A percentile compares a stretch with the other conserved stretches of the same genome.
phyloP scores from a whole-genome alignment of 2,888 invertebrate genomes.

The Agrenia bidenticulata region DNA sequence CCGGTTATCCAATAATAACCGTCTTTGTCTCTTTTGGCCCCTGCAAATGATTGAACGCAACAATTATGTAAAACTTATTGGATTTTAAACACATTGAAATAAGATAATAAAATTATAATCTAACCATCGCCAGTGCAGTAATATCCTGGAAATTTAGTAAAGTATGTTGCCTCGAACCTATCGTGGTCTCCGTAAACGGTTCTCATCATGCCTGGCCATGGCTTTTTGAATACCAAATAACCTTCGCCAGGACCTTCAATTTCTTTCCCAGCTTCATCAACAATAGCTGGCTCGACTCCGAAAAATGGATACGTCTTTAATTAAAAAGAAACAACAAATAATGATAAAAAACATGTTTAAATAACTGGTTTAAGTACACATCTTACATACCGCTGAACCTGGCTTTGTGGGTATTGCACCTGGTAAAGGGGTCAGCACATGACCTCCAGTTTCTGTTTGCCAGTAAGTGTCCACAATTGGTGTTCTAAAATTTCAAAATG shows the following conservation, averaged over 20 bases:
- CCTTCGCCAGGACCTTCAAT: constrained; percentile 89
- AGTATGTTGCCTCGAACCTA: constrained; percentile 87
- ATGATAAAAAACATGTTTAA: constrained; percentile 24
- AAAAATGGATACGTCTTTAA: constrained; percentile 92
- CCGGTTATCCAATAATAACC: constrained; percentile 97
- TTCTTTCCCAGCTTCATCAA: constrained; percentile 83
- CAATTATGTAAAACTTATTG: not conserved
- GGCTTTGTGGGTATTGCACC: constrained; percentile 97
- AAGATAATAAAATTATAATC: constrained; percentile 49
- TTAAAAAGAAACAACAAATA: constrained; percentile 40
- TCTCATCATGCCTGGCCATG: constrained; percentile 99
- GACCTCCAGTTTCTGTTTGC: constrained; percentile 99
- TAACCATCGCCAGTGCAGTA: constrained; percentile 98
- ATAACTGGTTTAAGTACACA: constrained; percentile 9
- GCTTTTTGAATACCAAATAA: constrained; percentile 86
- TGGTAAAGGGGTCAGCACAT: constrained; percentile 92
- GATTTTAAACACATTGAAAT: not conserved
- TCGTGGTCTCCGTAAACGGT: constrained; percentile 88
- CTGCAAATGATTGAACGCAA: constrained; percentile 58
- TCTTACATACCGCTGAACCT: constrained; percentile 85
- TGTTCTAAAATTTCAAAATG: too few relatives aligned
- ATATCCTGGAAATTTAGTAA: constrained; percentile 92
- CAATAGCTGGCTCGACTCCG: constrained; percentile 83
- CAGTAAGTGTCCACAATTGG: constrained; percentile 98
- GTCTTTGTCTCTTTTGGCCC: constrained; percentile 86